Conservation (phyloP, 2,797 vertebrate genomes). For the Tapirus indicus region DNA sequence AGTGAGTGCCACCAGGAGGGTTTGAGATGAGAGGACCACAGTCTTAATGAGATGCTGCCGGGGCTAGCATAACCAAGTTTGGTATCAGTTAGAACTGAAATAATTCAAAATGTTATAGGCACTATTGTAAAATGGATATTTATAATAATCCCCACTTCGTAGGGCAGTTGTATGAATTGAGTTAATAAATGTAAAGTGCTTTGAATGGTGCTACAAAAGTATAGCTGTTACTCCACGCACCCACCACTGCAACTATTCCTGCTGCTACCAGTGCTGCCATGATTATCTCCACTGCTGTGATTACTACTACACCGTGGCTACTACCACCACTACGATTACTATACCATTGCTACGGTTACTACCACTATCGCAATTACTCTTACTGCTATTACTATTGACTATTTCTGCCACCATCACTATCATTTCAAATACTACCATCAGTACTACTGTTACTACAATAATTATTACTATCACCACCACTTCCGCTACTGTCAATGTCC, state of each 20-base stretch:
- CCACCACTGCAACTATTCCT: accelerated
- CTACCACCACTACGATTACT: background rate
- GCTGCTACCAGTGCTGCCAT: accelerated
- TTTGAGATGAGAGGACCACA: background rate
- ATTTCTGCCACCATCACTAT: background rate
- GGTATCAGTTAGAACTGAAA: background rate
- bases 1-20: background rate
- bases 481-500: accelerated
- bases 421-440: background rate
- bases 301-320: accelerated
- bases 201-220: background rate
- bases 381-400: background rate
- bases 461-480: background rate
- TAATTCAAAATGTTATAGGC: background rate
- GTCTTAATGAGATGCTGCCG: background rate
- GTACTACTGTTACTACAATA: no score
- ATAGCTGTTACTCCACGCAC: background rate
- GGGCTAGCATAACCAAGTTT: background rate
- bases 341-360: background rate
- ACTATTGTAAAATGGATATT: background rate
- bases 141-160: background rate
- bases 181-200: background rate
- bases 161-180: background rate
- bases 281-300: no score
- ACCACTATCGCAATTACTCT: background rate